Evolutionary conservation across 2,888 invertebrate genomes (phyloP).

Genomic region (Oligia strigilis): DNA sequence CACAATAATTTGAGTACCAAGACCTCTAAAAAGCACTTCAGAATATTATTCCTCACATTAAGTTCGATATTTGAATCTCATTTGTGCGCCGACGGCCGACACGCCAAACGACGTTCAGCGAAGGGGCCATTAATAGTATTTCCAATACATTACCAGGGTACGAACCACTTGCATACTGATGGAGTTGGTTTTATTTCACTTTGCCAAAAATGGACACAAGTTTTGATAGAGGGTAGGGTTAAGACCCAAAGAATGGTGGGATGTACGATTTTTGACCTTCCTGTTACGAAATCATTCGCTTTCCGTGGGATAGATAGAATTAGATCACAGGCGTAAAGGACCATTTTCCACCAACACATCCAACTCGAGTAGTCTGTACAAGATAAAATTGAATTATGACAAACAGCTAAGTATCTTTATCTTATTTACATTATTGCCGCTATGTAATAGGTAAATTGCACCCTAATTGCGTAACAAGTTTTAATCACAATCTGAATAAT

Average conservation of each 20-base stretch:
- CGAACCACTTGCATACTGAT: constrained; percentile 15
- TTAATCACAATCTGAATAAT: background rate
- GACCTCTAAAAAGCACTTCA: constrained; percentile 37
- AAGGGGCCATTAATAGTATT: constrained; percentile 49
- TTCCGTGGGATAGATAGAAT: background rate
- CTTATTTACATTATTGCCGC: background rate
- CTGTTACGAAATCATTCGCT: background rate
- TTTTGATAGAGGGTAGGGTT: background rate
- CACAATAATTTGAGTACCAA: too few relatives aligned
- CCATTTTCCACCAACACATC: background rate
- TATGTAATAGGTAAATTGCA: background rate
- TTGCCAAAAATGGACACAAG: constrained; percentile 3
- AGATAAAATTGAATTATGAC: constrained; percentile 9
- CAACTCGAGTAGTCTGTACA: background rate
- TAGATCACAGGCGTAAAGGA: background rate
- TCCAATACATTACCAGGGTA: constrained; percentile 50
- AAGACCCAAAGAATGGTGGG: background rate
- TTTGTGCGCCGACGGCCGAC: constrained; percentile 41
- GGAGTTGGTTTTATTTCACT: constrained; percentile 23
- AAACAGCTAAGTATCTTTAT: background rate
- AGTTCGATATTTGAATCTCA: constrained; percentile 57
- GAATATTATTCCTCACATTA: constrained; percentile 46
- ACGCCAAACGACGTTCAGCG: constrained; percentile 53
- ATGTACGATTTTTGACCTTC: background rate
- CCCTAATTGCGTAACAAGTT: background rate